Conservation (phyloP, 1,140 invertebrate genomes). For the Eupeodes corollae region DNA sequence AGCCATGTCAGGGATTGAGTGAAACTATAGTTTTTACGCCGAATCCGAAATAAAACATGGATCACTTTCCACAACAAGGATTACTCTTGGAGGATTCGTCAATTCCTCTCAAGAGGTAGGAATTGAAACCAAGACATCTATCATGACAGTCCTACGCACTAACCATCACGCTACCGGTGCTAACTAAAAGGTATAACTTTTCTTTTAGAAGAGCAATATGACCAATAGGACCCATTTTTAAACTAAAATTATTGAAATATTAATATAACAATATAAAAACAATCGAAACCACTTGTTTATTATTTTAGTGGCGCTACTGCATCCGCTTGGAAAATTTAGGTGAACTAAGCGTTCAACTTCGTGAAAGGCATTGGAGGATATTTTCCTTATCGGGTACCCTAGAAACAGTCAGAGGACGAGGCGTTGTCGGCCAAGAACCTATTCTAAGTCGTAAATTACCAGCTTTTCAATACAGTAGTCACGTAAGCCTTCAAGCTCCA, state of each 20-base stretch:
- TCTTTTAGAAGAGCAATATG: background rate
- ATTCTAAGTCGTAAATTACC: conserved; percentile 74
- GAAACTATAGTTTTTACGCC: too few species aligned
- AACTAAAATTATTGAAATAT: background rate
- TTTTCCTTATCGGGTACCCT: conserved; percentile 89
- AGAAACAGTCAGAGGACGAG: conserved; percentile 86
- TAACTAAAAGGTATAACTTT: too few species aligned
- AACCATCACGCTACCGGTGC: too few species aligned
- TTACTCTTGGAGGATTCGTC: too few species aligned
- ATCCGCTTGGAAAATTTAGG: conserved; percentile 92
- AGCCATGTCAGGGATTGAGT: too few species aligned
- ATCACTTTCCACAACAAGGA: too few species aligned
- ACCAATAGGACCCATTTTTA: background rate
- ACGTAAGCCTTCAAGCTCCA: conserved; percentile 92
- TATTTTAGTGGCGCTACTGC: conserved; percentile 80
- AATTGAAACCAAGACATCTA: too few species aligned
- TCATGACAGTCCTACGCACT: too few species aligned
- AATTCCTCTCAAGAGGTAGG: too few species aligned
- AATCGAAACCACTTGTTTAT: too few species aligned
- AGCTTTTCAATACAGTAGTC: conserved; percentile 95
- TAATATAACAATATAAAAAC: too few species aligned
- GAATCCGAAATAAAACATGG: too few species aligned
- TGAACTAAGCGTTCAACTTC: conserved; percentile 74
- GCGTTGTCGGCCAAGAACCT: conserved; percentile 92
- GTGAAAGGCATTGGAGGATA: conserved; percentile 93